Conservation (phyloP, 1,140 invertebrate species). For the Pseudomyrmex flavicornis region DNA sequence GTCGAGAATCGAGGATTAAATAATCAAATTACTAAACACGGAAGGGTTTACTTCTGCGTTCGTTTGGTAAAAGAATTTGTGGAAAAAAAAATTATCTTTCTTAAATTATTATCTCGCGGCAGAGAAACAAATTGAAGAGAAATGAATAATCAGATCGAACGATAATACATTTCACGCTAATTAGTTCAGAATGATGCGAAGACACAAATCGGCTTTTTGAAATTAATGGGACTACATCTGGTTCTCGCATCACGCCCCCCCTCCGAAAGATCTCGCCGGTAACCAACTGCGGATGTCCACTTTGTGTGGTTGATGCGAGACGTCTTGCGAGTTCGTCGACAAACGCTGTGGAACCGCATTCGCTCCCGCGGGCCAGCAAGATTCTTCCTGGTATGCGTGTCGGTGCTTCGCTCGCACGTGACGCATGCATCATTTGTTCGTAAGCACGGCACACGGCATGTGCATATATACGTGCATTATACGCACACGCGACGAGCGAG, state of each 20-base stretch:
- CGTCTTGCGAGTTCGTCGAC: background rate
- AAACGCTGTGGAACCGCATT: constrained; percentile 14
- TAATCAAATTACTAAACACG: background rate
- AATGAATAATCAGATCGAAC: no score
- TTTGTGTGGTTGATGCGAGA: background rate
- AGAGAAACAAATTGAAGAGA: no score
- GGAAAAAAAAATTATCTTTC: no score
- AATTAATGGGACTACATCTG: constrained; percentile 42
- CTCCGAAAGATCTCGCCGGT: background rate
- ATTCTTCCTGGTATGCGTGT: constrained; percentile 74
- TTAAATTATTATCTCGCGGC: no score
- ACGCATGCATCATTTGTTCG: constrained; percentile 72
- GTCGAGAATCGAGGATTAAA: background rate
- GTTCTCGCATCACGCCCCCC: background rate
- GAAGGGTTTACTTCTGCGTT: background rate
- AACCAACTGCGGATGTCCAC: constrained; percentile 4
- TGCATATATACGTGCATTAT: background rate
- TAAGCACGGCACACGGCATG: constrained; percentile 59
- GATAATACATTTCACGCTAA: no score
- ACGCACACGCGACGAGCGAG: background rate
- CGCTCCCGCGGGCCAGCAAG: constrained; percentile 60
- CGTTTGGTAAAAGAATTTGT: no score
- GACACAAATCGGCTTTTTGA: background rate
- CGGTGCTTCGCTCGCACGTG: constrained; percentile 62
- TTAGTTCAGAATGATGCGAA: background rate